phyloP scores from a whole-genome alignment of 1,140 invertebrate genomes.

The Rhizoglyphus robini region DNA sequence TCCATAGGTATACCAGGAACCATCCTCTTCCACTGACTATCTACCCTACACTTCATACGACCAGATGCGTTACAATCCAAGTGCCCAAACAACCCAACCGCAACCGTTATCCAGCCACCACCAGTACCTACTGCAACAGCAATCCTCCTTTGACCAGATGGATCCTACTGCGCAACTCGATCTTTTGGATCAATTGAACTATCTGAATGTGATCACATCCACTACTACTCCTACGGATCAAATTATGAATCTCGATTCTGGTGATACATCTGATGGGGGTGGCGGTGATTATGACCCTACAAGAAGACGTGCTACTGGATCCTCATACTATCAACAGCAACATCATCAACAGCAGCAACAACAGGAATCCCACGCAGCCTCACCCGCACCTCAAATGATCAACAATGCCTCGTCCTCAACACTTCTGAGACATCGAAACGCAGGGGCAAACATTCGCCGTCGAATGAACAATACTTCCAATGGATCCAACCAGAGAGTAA shows the following conservation, averaged over 20 bases:
- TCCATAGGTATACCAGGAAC: no score
- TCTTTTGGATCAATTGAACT: neutral
- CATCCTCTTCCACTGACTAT: no score
- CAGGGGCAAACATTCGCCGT: no score
- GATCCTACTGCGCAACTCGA: neutral
- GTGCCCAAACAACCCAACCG: neutral
- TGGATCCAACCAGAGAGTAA: neutral
- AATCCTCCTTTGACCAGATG: neutral
- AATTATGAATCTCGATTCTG: neutral
- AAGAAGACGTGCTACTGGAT: no score
- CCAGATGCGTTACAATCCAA: neutral
- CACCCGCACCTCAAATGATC: slow-evolving; percentile 30
- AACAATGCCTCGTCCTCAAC: no score
- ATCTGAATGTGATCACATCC: neutral
- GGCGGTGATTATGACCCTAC: no score
- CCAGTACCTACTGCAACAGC: no score
- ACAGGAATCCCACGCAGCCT: neutral
- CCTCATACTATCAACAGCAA: neutral
- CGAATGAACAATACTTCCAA: neutral
- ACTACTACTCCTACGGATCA: neutral
- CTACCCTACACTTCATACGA: no score
- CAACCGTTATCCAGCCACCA: no score
- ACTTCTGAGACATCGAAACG: no score
- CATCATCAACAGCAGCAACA: neutral
- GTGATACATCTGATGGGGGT: neutral